Evolutionary conservation across 1,140 invertebrate species (phyloP).

Genomic region (Brachionus rotundiformis): DNA sequence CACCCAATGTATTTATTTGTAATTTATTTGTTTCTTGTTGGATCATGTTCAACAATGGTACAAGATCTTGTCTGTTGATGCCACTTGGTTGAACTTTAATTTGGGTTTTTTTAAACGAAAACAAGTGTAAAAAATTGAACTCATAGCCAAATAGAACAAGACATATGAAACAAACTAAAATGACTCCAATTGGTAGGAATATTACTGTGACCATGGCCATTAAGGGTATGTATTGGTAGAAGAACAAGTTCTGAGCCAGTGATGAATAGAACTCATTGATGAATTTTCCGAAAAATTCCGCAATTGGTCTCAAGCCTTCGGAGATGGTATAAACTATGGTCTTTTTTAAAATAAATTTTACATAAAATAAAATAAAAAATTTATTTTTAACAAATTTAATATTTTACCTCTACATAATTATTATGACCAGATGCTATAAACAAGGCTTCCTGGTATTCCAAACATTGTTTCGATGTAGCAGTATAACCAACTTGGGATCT

Average conservation of each 20-base stretch:
- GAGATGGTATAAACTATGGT: slow-evolving; percentile 38
- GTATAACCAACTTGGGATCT: slow-evolving; percentile 4
- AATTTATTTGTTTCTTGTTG: background rate
- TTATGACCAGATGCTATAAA: slow-evolving; percentile 37
- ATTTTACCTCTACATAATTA: slow-evolving; percentile 38
- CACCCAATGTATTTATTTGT: background rate
- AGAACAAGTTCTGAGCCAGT: slow-evolving; percentile 12
- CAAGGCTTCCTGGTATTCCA: slow-evolving; percentile 46
- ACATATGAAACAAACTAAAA: slow-evolving; percentile 13
- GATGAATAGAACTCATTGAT: slow-evolving; percentile 46
- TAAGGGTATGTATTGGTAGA: slow-evolving; percentile 47
- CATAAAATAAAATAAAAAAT: background rate
- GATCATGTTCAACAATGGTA: background rate
- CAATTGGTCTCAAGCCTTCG: slow-evolving; percentile 35
- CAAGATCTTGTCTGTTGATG: background rate
- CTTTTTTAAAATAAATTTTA: background rate
- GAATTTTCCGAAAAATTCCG: slow-evolving; percentile 9
- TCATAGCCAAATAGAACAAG: slow-evolving; percentile 45
- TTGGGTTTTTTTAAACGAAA: slow-evolving; percentile 34
- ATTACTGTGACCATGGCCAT: slow-evolving; percentile 7
- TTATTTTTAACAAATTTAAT: background rate
- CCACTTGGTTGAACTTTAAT: background rate
- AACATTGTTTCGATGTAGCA: slow-evolving; percentile 33
- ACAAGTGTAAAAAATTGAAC: slow-evolving; percentile 48
- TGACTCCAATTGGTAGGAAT: background rate